These are phyloP conservation scores for Ptycholaimellus sp. DNA, from an alignment of 2,888 invertebrate species.

Conservation along the genomic window DNA sequence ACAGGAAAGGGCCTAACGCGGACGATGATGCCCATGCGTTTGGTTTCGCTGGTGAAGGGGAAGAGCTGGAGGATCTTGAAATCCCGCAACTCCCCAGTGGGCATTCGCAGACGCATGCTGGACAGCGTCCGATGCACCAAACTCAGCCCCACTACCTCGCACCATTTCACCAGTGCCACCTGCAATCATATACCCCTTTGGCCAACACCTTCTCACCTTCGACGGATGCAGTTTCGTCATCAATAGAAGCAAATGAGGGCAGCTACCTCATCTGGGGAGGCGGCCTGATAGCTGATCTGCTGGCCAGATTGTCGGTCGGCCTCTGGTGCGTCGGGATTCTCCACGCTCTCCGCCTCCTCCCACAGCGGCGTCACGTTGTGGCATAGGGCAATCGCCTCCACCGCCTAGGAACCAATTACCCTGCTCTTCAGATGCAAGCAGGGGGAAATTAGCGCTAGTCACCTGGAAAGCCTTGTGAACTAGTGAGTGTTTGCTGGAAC, in stretches of 20 bases:
- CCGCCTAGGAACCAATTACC: conserved; percentile 39
- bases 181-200: conserved; percentile 20
- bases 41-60: conserved; percentile 50
- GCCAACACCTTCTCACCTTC: no score
- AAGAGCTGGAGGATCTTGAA: conserved; percentile 43
- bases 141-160: conserved; percentile 43
- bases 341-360: no score
- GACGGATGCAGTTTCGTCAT: no score
- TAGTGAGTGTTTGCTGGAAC: no score
- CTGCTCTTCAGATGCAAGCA: background rate
- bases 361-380: conserved; percentile 96
- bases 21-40: conserved; percentile 51
- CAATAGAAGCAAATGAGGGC: no score
- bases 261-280: conserved; percentile 52
- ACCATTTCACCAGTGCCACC: conserved; percentile 49
- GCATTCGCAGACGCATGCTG: conserved; percentile 34
- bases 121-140: conserved; percentile 37
- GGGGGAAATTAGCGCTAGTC: no score
- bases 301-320: conserved; percentile 36
- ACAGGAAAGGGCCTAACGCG: conserved; percentile 29
- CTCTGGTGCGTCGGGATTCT: conserved; percentile 29
- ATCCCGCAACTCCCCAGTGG: conserved; percentile 30
- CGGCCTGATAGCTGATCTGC: conserved; percentile 40
- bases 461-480: no score
- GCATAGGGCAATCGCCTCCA: conserved; percentile 77